These are phyloP conservation scores for Gymnothorax javanicus DNA, from an alignment of 2,797 vertebrate genomes.

Conservation along the genomic window DNA sequence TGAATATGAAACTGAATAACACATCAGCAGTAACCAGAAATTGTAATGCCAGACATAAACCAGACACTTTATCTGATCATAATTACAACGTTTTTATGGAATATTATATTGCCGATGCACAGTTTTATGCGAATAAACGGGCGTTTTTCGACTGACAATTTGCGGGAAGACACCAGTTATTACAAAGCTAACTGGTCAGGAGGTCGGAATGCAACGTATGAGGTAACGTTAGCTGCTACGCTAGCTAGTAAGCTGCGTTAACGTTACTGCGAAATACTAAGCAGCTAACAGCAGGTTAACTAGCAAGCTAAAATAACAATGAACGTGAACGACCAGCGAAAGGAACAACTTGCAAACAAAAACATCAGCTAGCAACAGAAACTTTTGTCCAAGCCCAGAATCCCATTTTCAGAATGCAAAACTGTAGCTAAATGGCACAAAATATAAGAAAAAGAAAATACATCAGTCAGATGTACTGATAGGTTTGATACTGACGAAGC, in stretches of 20 bases:
- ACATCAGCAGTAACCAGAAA: no score
- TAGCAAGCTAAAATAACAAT: neutral
- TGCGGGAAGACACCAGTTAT: neutral
- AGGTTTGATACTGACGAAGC: conserved; percentile 7
- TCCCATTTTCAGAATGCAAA: no score
- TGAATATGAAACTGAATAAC: no score
- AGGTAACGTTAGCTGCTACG: no score
- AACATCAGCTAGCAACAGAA: neutral
- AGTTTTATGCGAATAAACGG: neutral
- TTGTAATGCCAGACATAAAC: no score
- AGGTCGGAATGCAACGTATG: neutral
- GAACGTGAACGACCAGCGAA: neutral
- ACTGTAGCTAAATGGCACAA: neutral
- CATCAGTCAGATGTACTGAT: neutral
- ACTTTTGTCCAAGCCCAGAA: no score
- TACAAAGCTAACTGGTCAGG: neutral
- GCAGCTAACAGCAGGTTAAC: no score
- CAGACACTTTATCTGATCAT: no score
- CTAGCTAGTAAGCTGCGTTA: neutral
- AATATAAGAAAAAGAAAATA: neutral
- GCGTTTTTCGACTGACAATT: neutral
- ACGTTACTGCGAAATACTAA: neutral
- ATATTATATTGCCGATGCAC: neutral
- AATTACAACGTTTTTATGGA: no score
- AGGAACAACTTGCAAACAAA: neutral